Percentiles rank a stretch among this genome's conserved stretches.
These are phyloP conservation scores for Barypeithes pellucidus DNA, from an alignment of 2,888 invertebrate species.

Conservation along the genomic window DNA sequence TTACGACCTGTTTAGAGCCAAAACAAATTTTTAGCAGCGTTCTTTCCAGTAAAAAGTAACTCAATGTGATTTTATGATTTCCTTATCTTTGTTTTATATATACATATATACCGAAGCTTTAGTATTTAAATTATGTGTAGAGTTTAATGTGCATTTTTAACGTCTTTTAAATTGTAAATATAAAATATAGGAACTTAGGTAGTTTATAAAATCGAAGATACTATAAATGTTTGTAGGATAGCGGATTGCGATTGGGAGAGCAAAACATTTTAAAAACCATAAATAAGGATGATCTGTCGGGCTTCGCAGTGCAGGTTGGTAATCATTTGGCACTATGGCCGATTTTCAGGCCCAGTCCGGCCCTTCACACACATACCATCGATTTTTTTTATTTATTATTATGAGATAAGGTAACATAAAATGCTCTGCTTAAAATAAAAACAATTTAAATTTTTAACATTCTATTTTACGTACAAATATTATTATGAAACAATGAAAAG, in stretches of 20 bases:
- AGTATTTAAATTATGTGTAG: background rate
- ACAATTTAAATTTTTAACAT: background rate
- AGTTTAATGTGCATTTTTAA: background rate
- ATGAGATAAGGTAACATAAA: too few species aligned
- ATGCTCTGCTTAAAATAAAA: too few species aligned
- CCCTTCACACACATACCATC: too few species aligned
- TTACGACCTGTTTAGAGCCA: slow-evolving; percentile 18
- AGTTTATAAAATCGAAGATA: background rate
- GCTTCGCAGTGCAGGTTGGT: too few species aligned
- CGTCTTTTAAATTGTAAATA: background rate
- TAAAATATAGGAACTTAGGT: background rate
- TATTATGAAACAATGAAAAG: background rate
- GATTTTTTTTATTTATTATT: too few species aligned
- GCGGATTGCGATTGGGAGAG: too few species aligned
- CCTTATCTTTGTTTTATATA: slow-evolving; percentile 9
- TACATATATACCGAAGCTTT: background rate
- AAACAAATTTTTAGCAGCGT: slow-evolving; percentile 23
- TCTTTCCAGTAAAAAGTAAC: slow-evolving; percentile 11
- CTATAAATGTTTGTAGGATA: too few species aligned
- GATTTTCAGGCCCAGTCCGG: too few species aligned
- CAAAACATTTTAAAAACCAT: too few species aligned
- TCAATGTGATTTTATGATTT: slow-evolving; percentile 21
- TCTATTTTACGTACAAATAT: background rate
- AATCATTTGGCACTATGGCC: too few species aligned
- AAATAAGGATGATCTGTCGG: too few species aligned